Base-by-base conservation (phyloP, 2,888 invertebrate genomes). In the Ischnus inquisitorius region DNA sequence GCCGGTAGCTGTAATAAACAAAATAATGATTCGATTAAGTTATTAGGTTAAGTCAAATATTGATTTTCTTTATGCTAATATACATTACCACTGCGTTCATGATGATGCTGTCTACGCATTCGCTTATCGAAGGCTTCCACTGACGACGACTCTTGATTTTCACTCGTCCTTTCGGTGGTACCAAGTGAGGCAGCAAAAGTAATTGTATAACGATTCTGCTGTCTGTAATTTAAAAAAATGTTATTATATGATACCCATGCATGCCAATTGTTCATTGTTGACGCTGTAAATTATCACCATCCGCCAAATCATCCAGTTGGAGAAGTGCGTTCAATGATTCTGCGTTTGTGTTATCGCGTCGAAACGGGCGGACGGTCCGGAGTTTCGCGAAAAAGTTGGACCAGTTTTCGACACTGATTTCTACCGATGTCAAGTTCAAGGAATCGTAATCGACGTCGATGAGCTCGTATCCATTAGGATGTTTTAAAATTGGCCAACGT, bases 101-200 rank as follows among this genome's bases (percentile, higher is more conserved):
- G 3, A 82, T 60, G 8, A 84, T 28, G n/a, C 80, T 78, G 14
- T 82, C 65, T 62, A 67, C 62, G 54, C 79, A 82, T 65, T 84
- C 76, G 6, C 19, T 76, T 10, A 78, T 71, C 2, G 82, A 71
- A 4, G 84, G 84, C 62, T 82, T 84, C 84, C 79, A 82, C 5
- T 82, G 69, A 12, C 16, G 3, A 19, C 10, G 16, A 41, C 74
- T 77, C 1, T 69, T 78, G 5, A 10, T 68, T 51, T 54, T 41
- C 12, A 68, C 19, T 46, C 84, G 54, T n/a, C 62, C 46, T 62
- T 77, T 82, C 10, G 79, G 79, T 14, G 84, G 84, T 48, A 84
- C n/a, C 12, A 65, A 41, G 34, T 78, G 65, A 2, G 82, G 28
- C n/a, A 83, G 43, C 22, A 74, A 14, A 16, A 67, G 43, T 25